These are phyloP conservation scores for Parapristionchus giblindavisi DNA, from an alignment of 2,888 invertebrate species.

Conservation along the genomic window DNA sequence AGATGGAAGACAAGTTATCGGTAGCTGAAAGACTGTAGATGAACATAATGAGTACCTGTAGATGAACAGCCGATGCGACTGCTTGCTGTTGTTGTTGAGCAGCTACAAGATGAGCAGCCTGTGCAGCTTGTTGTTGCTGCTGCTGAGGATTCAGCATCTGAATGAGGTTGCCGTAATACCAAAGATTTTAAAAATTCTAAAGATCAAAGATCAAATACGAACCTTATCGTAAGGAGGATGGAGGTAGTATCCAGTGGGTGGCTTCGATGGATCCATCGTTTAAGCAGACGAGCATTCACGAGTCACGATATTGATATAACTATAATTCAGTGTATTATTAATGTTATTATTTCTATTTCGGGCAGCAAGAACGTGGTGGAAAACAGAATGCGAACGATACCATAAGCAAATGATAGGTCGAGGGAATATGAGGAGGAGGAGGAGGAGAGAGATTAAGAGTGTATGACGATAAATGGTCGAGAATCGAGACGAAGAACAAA, in stretches of 20 bases:
- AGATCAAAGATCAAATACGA: background rate
- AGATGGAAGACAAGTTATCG: too few species aligned
- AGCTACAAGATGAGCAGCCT: background rate
- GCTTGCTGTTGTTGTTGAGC: conserved; percentile 20
- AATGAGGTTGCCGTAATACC: too few species aligned
- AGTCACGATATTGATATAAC: background rate
- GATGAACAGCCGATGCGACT: conserved; percentile 19
- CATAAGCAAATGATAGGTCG: too few species aligned
- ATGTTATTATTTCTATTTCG: background rate
- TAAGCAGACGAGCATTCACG: conserved; percentile 23
- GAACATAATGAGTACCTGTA: too few species aligned
- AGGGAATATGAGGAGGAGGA: too few species aligned
- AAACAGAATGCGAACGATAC: too few species aligned
- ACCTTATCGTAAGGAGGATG: conserved; percentile 22
- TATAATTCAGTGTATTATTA: background rate
- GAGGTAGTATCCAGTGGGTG: conserved; percentile 13
- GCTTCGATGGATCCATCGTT: conserved; percentile 36
- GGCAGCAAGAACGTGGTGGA: too few species aligned
- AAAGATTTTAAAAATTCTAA: too few species aligned
- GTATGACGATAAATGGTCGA: background rate
- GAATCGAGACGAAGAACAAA: background rate
- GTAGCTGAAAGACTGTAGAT: too few species aligned
- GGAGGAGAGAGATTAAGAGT: background rate
- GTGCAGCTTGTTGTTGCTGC: conserved; percentile 5
- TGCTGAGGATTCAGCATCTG: conserved; percentile 26